Evolutionary conservation across 2,797 vertebrate species (phyloP).

Genomic region (Lithobates pipiens): DNA sequence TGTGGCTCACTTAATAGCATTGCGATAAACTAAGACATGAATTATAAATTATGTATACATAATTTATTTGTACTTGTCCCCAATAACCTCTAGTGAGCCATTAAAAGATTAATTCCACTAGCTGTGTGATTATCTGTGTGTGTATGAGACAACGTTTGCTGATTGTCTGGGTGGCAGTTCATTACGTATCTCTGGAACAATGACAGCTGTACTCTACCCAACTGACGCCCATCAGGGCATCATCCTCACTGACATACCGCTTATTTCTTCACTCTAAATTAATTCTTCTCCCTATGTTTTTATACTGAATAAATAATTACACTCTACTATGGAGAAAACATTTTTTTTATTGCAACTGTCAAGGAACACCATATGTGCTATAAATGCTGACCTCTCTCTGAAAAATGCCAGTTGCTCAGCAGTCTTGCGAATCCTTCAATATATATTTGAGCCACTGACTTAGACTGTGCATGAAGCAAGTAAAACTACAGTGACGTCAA

Average conservation of each 20-base stretch:
- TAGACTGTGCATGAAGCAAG: too few relatives aligned
- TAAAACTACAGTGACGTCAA: too few relatives aligned
- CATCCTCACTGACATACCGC: neutral
- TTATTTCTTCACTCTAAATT: neutral
- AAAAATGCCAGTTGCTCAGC: too few relatives aligned
- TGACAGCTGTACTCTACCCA: slow-evolving; percentile 3
- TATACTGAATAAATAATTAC: neutral
- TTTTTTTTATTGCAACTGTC: too few relatives aligned
- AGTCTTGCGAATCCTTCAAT: too few relatives aligned
- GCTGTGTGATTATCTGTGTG: slow-evolving; percentile 34
- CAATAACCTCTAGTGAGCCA: slow-evolving; percentile 58
- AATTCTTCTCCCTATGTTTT: neutral
- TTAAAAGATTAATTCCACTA: slow-evolving; percentile 53
- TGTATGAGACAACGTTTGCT: neutral
- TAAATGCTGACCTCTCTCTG: too few relatives aligned
- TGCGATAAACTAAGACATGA: slow-evolving; percentile 38
- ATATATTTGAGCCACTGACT: too few relatives aligned
- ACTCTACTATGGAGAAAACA: neutral
- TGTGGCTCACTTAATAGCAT: slow-evolving; percentile 34
- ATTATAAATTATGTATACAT: slow-evolving; percentile 56
- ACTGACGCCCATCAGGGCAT: neutral
- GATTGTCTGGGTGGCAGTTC: slow-evolving; percentile 42
- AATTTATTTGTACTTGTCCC: slow-evolving; percentile 58
- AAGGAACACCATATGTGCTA: neutral
- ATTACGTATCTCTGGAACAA: slow-evolving; percentile 39